Conservation (phyloP, 2,113 vertebrate genomes). For the Brachypteracias leptosomus region DNA sequence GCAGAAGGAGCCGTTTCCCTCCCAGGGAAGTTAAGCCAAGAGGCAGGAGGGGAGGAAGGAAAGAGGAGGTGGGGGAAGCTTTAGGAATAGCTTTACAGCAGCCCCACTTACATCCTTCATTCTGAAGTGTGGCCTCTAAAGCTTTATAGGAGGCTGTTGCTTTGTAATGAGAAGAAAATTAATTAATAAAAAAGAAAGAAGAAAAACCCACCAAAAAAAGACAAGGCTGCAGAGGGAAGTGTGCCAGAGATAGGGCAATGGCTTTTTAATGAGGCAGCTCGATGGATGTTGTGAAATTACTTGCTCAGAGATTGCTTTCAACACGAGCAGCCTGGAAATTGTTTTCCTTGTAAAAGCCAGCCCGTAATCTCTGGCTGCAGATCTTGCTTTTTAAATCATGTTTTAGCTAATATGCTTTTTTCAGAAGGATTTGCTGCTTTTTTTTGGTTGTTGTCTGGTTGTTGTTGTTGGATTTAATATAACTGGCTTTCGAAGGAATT, state of each 20-base stretch:
- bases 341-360: conserved; percentile 55
- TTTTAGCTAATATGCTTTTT: conserved; percentile 53
- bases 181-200: background rate
- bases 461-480: conserved; percentile 39
- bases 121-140: background rate
- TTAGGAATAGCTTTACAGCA: background rate
- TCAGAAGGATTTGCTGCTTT: conserved; percentile 39
- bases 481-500: conserved; percentile 49
- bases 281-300: conserved; percentile 60
- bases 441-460: conserved; percentile 7
- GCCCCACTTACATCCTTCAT: background rate
- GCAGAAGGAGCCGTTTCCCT: background rate
- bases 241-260: conserved; percentile 12
- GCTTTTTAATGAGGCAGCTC: conserved; percentile 59
- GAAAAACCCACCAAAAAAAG: background rate
- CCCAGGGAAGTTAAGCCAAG: background rate
- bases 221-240: background rate
- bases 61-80: background rate
- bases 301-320: conserved; percentile 52
- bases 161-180: conserved; percentile 10
- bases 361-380: conserved; percentile 36
- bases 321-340: conserved; percentile 32
- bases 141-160: background rate
- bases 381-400: conserved; percentile 56
- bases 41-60: background rate